Percentiles rank a stretch among this genome's conserved stretches.
These are phyloP conservation scores for Hirtodrosophila cameraria DNA, from an alignment of 2,888 invertebrate species.

Conservation along the genomic window DNA sequence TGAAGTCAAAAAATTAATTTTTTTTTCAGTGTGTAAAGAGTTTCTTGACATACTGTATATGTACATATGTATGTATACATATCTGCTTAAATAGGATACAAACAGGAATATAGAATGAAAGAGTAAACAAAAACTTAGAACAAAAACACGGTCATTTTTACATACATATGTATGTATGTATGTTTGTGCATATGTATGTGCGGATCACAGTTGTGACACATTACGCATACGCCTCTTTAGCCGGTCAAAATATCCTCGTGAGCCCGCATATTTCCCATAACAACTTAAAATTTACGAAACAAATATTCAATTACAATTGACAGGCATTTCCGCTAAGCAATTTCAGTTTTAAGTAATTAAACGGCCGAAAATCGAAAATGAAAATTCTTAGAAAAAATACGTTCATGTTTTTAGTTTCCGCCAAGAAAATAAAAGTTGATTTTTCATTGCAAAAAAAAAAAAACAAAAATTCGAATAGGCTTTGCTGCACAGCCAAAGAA, in stretches of 20 bases:
- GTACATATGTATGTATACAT: too few species aligned
- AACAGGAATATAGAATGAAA: too few species aligned
- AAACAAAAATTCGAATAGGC: conserved; percentile 10
- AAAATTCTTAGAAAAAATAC: conserved; percentile 37
- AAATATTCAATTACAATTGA: conserved; percentile 50
- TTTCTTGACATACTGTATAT: too few species aligned
- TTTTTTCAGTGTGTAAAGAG: too few species aligned
- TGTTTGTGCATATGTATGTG: conserved; percentile 24
- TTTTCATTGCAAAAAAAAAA: conserved; percentile 28
- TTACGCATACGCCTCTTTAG: conserved; percentile 54
- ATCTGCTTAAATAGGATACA: too few species aligned
- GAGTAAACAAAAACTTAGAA: too few species aligned
- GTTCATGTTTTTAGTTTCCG: conserved; percentile 72
- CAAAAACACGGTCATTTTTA: too few species aligned
- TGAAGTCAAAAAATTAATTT: too few species aligned
- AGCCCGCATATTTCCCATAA: conserved; percentile 20
- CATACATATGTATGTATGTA: conserved; percentile 6
- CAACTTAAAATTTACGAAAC: conserved; percentile 5
- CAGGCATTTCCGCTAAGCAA: conserved; percentile 66
- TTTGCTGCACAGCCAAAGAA: conserved; percentile 10
- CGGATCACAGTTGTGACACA: conserved; percentile 29
- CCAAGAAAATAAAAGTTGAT: conserved; percentile 54
- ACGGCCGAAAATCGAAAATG: conserved; percentile 11
- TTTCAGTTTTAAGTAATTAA: conserved; percentile 44
- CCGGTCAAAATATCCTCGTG: conserved; percentile 53